Base-by-base conservation (phyloP, 2,797 vertebrate species). In the Sparus aurata region DNA sequence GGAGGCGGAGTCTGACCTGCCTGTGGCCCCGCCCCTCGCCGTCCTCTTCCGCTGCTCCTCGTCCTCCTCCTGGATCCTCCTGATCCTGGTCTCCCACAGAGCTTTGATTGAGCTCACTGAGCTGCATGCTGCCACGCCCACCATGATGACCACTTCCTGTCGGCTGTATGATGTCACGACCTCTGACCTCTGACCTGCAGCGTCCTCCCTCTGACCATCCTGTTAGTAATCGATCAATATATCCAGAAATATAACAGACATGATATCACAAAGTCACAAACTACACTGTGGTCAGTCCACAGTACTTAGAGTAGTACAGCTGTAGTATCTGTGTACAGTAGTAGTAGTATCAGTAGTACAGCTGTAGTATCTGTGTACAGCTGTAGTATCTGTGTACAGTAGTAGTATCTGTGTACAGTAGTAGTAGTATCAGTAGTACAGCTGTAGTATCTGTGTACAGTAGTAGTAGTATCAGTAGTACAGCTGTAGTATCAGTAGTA, bases 21-120 rank as follows among this genome's bases (percentile, higher is more conserved):
- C 11, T 1, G 58, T 45, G 2, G 69, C 62, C 7, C 75, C 64
- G 10, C 68, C 77, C 60, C 53, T 41, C 0, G 6, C 1, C 0
- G 9, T 43, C 50, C 30, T 86, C 49, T 46, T 88, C 54, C 3
- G 72, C 79, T 83, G 72, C 38, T 96, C 94, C 82, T 97, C 95
- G 1, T 70, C 47, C 11, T 87, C 78, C 77, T 97, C 95, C 69
- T 87, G 95, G 84, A 92, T 92, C 71, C 90, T 97, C 88, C 92
- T 92, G 91, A 99, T 99, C 90, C 96, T 95, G 18, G 92, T 95
- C 92, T 99, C 98, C 98, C 98, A 99, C 53, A 98, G 94, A 59
- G 96, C 90, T 85, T 96, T 98, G 71, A 97, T 94, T 73, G 97
- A 95, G 86, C 88, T 92, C 77, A 99, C 96, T 0, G 96, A 93